phyloP scores from a whole-genome alignment of 2,888 invertebrate genomes.

The Creontiades dilutus region DNA sequence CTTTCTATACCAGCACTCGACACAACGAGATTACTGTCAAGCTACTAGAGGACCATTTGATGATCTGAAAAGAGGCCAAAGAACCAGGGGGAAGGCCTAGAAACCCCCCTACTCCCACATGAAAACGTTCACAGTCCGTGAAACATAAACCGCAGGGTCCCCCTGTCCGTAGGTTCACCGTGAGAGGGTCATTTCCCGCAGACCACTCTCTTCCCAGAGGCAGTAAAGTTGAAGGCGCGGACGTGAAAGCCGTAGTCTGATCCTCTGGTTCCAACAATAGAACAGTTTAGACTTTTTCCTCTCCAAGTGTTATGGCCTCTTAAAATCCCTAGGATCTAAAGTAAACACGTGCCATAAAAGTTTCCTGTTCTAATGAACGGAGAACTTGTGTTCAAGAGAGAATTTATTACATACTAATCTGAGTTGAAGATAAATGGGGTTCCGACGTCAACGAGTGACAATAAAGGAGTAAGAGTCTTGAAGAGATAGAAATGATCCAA shows the following conservation, averaged over 20 bases:
- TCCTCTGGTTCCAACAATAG: background rate
- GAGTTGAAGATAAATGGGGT: background rate
- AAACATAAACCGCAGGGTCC: slow-evolving; percentile 11
- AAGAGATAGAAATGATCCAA: too few species aligned
- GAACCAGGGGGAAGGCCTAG: background rate
- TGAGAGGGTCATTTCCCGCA: slow-evolving; percentile 8
- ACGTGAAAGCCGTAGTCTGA: slow-evolving; percentile 10
- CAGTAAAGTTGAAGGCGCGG: slow-evolving; percentile 6
- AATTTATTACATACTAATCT: too few species aligned
- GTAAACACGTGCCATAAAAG: background rate
- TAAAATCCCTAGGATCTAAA: background rate
- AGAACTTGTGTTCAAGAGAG: too few species aligned
- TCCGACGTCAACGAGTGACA: background rate
- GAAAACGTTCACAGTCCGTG: background rate
- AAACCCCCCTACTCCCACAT: background rate
- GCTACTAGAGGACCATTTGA: background rate
- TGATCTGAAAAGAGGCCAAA: background rate
- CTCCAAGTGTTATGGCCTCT: background rate
- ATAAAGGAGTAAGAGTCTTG: too few species aligned
- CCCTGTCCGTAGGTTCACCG: background rate
- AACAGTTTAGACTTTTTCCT: background rate
- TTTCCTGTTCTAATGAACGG: background rate
- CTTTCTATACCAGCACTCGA: background rate
- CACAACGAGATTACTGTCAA: background rate
- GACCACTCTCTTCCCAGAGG: slow-evolving; percentile 5